Conservation (phyloP, 2,888 invertebrate species). For the Glyphotaelius pellucidus region DNA sequence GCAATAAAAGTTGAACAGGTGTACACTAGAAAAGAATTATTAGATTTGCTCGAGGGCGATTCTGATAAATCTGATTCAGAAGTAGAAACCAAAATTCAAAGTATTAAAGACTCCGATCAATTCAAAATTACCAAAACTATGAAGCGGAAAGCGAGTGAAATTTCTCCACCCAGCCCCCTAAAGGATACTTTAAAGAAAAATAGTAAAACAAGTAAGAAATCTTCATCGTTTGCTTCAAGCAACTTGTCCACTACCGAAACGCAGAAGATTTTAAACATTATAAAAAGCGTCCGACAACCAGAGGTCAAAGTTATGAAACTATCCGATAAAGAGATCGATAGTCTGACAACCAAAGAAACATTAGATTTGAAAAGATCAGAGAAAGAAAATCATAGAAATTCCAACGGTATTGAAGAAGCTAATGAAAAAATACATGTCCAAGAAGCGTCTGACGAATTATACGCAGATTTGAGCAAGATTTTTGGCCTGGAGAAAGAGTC, state of each 20-base stretch:
- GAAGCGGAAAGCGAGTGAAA: background rate
- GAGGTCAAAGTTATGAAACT: constrained; percentile 26
- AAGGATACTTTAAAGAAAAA: constrained; percentile 4
- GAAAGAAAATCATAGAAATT: background rate
- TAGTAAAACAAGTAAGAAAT: background rate
- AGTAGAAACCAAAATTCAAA: constrained; percentile 33
- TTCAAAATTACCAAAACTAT: constrained; percentile 5
- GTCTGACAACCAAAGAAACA: background rate
- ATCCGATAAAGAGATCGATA: constrained; percentile 1
- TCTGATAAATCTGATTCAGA: constrained; percentile 46
- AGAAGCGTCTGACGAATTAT: background rate
- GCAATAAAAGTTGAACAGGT: constrained; percentile 52
- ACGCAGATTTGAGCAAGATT: constrained; percentile 6
- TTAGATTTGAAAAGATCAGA: background rate
- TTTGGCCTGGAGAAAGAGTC: background rate
- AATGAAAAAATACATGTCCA: too few relatives aligned
- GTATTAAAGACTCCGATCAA: background rate
- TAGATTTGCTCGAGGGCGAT: constrained; percentile 60
- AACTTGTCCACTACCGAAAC: constrained; percentile 19
- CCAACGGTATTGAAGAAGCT: background rate
- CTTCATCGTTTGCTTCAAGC: background rate
- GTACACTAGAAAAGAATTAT: constrained; percentile 60
- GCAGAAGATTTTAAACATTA: constrained; percentile 3
- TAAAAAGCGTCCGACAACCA: constrained; percentile 31
- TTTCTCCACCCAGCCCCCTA: background rate